phyloP scores from a whole-genome alignment of 2,888 invertebrate species.

The Agrotis segetum region DNA sequence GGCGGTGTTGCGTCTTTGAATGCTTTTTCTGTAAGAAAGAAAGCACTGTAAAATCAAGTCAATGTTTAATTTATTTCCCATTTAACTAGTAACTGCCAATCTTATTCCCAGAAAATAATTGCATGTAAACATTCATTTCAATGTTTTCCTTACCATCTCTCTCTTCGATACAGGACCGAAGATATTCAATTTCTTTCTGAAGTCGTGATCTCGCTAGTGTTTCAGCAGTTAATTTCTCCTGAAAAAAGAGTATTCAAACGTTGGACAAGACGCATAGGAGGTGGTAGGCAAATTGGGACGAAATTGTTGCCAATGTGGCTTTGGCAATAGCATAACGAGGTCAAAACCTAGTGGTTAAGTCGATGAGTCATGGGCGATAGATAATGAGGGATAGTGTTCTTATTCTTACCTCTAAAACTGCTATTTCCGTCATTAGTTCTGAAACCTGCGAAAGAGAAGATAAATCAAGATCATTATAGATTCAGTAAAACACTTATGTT shows the following conservation, averaged over 20 bases:
- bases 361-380: too few relatives aligned
- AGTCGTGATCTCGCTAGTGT: slow-evolving; percentile 74
- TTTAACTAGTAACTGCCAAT: not conserved
- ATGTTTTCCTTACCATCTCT: slow-evolving; percentile 75
- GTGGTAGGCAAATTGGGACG: too few relatives aligned
- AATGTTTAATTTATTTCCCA: not conserved
- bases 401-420: slow-evolving; percentile 80
- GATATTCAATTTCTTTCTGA: slow-evolving; percentile 80
- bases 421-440: slow-evolving; percentile 76
- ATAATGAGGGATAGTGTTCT: slow-evolving; percentile 18
- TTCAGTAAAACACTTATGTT: not conserved
- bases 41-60: not conserved
- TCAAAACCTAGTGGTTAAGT: too few relatives aligned
- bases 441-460: slow-evolving; percentile 70
- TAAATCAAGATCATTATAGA: not conserved
- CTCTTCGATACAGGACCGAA: slow-evolving; percentile 81
- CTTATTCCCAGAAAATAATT: not conserved
- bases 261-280: too few relatives aligned
- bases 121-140: not conserved
- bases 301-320: too few relatives aligned
- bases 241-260: too few relatives aligned
- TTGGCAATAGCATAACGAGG: too few relatives aligned
- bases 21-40: slow-evolving; percentile 77
- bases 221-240: slow-evolving; percentile 81
- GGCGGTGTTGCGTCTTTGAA: slow-evolving; percentile 65